Conservation (phyloP, 1,140 invertebrate genomes). For the Calephelis virginiensis region DNA sequence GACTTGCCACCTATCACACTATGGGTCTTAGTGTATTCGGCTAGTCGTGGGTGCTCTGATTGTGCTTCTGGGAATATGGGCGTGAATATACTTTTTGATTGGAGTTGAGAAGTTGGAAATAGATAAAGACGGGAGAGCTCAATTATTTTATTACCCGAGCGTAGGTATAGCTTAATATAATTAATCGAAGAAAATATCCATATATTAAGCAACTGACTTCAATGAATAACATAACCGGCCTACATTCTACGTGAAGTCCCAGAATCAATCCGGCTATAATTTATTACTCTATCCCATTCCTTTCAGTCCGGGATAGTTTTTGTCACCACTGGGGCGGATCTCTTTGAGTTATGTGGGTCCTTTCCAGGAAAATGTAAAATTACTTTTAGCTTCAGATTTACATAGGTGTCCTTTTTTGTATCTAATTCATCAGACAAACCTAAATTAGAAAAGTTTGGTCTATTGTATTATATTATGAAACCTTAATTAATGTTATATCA, state of each 20-base stretch:
- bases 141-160: no score
- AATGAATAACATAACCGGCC: slow-evolving; percentile 27
- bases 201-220: slow-evolving; percentile 2
- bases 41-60: no score
- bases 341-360: slow-evolving; percentile 40
- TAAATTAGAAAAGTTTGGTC: background rate
- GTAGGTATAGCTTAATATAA: no score
- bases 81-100: no score
- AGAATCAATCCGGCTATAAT: slow-evolving; percentile 44
- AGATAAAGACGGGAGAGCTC: no score
- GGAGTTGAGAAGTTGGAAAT: no score
- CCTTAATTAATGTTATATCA: no score
- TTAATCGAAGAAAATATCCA: no score
- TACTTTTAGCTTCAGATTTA: slow-evolving; percentile 34
- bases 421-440: background rate
- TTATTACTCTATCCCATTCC: slow-evolving; percentile 43
- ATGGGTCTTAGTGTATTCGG: no score
- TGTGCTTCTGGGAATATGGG: no score
- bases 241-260: slow-evolving; percentile 29
- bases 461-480: background rate
- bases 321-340: slow-evolving; percentile 33
- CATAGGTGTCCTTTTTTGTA: slow-evolving; percentile 22
- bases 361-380: slow-evolving; percentile 32
- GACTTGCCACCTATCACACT: no score
- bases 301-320: slow-evolving; percentile 42